A percentile compares a stretch with the other conserved stretches of the same genome.
phyloP scores from a whole-genome alignment of 2,113 vertebrate species.

The Callipepla californica region DNA sequence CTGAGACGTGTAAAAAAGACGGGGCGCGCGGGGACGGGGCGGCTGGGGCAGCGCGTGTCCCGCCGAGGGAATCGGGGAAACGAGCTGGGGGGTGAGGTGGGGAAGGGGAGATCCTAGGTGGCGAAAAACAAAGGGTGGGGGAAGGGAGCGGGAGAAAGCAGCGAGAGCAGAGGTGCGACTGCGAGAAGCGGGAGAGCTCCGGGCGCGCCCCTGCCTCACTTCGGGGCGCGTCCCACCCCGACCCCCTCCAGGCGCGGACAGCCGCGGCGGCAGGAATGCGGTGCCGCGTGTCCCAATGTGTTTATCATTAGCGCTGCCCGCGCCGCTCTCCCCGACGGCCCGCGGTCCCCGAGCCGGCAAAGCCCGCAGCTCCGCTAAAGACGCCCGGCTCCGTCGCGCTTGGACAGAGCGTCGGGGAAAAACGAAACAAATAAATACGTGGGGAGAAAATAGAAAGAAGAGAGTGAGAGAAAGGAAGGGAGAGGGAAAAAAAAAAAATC shows the following conservation, averaged over 20 bases:
- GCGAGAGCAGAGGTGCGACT: background rate
- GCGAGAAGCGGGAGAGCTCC: background rate
- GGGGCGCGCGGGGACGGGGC: background rate
- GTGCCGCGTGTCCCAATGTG: constrained; percentile 81
- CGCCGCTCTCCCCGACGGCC: constrained; percentile 20
- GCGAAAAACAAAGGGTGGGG: constrained; percentile 20
- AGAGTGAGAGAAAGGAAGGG: too few species aligned
- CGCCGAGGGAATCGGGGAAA: background rate
- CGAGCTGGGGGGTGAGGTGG: background rate
- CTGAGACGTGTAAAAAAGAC: background rate
- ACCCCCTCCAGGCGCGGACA: background rate
- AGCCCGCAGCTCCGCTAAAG: background rate
- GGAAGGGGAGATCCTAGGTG: background rate
- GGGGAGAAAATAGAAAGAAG: background rate
- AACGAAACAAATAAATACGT: background rate
- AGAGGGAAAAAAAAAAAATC: background rate
- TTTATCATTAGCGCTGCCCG: constrained; percentile 83
- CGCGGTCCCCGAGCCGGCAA: background rate
- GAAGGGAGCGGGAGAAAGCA: background rate
- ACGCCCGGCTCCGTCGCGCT: background rate
- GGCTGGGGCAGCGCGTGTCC: fast-evolving
- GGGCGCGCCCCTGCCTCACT: background rate
- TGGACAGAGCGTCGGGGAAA: fast-evolving
- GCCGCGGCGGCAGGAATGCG: constrained; percentile 70
- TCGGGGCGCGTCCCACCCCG: background rate